Evolutionary conservation across 2,797 vertebrate genomes (phyloP).

Genomic region (Pipistrellus pygmaeus): DNA sequence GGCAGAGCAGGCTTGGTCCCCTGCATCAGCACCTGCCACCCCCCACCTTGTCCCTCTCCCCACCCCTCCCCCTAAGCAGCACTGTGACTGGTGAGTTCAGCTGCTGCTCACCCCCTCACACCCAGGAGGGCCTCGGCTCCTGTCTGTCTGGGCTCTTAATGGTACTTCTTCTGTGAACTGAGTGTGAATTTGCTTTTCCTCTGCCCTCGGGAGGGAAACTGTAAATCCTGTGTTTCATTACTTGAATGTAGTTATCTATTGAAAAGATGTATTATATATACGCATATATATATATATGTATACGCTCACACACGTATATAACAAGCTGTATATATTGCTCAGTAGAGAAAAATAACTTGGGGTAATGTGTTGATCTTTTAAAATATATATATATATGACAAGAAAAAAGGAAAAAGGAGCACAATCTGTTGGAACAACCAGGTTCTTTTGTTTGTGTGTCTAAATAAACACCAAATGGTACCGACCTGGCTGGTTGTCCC

Average conservation of each 20-base stretch:
- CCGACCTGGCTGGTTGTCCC: constrained; percentile 52
- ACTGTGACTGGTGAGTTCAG: constrained; percentile 76
- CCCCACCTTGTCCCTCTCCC: neutral
- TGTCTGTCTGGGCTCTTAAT: constrained; percentile 80
- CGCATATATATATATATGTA: constrained; percentile 68
- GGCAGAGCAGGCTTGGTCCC: neutral
- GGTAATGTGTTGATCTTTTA: constrained; percentile 72
- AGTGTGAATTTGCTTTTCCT: constrained; percentile 85
- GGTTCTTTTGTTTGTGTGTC: constrained; percentile 86
- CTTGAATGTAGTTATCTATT: constrained; percentile 93
- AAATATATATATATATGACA: neutral
- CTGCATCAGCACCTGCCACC: neutral
- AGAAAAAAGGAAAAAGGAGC: neutral
- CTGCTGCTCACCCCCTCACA: constrained; percentile 50
- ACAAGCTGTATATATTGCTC: constrained; percentile 89
- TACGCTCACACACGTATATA: constrained; percentile 46
- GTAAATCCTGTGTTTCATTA: constrained; percentile 91
- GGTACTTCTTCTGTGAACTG: constrained; percentile 86
- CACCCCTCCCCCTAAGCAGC: constrained; percentile 79
- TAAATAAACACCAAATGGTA: constrained; percentile 82
- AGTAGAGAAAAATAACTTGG: constrained; percentile 80
- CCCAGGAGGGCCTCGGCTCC: constrained; percentile 62
- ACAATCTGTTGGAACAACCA: constrained; percentile 74
- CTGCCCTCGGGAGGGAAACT: constrained; percentile 83
- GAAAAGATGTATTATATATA: constrained; percentile 75